Evolutionary conservation across 1,140 invertebrate species (phyloP), one percentile per base, ranked within the genome.

Genomic region (Bombus superbus): DNA sequence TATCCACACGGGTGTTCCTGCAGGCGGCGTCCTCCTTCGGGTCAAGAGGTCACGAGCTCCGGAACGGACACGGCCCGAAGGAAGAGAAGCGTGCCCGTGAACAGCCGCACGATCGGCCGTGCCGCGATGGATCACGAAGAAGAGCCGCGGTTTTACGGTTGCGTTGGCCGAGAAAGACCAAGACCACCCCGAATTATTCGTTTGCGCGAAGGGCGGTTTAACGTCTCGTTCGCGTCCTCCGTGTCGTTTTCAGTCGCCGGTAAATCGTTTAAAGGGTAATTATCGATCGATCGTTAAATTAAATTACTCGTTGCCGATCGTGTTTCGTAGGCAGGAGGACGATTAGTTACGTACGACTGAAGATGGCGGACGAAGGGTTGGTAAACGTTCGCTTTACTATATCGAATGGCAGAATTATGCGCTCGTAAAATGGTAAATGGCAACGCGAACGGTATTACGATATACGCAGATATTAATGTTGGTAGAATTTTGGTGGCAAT

Each of bases 1-100:
- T 93, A 93, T 91, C 90, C 86, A 88, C 92, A 89, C 92, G 89
- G 91, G 91, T 92, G 90, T 91, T 92, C 89, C 88, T 82, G 83
- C 87, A 32, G 68, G 84, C 74, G 88, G 86, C 91, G 89, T 88
- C 87, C 83, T 73, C 83, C 86, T 85, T 38, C 85, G 78, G 92
- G 91, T 92, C 90, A 88, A 89, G 83, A 86, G 92, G 88, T 91
- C 89, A 88, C 85, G 47, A 53, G 74, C 81, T 74, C 68, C 77
- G 86, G 81, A 87, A 88, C 86, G 81, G 83, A 81, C 82, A 77
- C 69, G 69, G 91, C 90, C 89, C 81, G 84, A 76, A 88, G 89
- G 81, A 84, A 87, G 89, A 92, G 86, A 90, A 91, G 89, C 83
- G 86, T 86, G 84, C 89, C 89, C 57, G 28, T 64, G 75, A 59